A percentile compares a stretch with the other conserved stretches of the same genome.
Conservation (phyloP, 2,888 invertebrate genomes). For the Caenorhabditis auriculariae region DNA sequence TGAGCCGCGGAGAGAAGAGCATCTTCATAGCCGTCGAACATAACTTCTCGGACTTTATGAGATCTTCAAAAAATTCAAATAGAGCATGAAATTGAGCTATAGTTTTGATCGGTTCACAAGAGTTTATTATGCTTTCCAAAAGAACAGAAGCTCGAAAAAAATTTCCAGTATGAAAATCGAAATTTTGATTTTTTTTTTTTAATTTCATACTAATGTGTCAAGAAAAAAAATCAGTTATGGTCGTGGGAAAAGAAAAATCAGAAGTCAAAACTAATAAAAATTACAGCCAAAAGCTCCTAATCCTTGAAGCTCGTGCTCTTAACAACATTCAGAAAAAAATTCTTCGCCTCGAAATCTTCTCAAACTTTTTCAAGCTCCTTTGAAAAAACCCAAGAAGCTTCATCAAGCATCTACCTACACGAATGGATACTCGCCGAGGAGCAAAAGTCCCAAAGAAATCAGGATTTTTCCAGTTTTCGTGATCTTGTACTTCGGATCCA, state of each 20-base stretch:
- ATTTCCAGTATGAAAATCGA: too few species aligned
- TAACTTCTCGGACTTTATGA: constrained; percentile 46
- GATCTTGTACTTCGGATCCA: constrained; percentile 46
- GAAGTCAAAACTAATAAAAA: not conserved
- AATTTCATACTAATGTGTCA: too few species aligned
- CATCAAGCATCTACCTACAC: constrained; percentile 33
- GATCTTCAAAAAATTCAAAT: constrained; percentile 28
- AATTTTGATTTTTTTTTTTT: too few species aligned
- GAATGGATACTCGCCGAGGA: constrained; percentile 48
- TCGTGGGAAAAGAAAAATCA: not conserved
- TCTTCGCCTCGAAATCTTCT: too few species aligned
- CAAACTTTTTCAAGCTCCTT: not conserved
- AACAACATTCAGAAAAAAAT: not conserved
- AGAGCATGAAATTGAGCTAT: too few species aligned
- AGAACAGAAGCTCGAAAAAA: too few species aligned
- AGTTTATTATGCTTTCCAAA: too few species aligned
- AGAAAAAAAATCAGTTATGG: not conserved
- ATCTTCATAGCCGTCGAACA: constrained; percentile 57
- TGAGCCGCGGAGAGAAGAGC: constrained; percentile 49
- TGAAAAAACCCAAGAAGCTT: not conserved
- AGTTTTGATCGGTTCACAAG: too few species aligned
- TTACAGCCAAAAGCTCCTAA: not conserved
- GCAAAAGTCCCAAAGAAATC: constrained; percentile 29
- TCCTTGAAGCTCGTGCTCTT: not conserved
- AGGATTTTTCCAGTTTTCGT: constrained; percentile 21